A percentile compares a stretch with the other conserved stretches of the same genome.
Conservation (phyloP, 2,797 vertebrate species). For the Anisognathus igniventris region DNA sequence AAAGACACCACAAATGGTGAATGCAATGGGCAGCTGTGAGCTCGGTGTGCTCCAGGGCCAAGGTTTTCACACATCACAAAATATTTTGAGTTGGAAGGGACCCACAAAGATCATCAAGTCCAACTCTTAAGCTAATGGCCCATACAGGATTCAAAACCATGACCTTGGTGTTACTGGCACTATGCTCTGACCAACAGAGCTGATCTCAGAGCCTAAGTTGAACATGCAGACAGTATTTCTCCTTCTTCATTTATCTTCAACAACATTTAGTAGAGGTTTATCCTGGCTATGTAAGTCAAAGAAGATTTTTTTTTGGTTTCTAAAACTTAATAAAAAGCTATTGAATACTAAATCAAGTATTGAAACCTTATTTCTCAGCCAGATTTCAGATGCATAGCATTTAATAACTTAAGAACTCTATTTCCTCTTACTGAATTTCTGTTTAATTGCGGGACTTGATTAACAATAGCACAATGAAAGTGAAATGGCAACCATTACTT, state of each 20-base stretch:
- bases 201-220: neutral
- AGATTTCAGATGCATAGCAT: neutral
- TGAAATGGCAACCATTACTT: neutral
- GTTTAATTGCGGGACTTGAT: slow-evolving; percentile 11
- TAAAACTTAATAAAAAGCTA: neutral
- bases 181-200: neutral
- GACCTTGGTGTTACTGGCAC: neutral
- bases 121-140: neutral
- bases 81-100: neutral
- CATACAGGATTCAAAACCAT: neutral
- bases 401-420: slow-evolving; percentile 5
- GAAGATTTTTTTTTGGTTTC: neutral
- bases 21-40: accelerated
- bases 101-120: neutral
- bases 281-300: neutral
- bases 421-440: slow-evolving; percentile 32
- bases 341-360: neutral
- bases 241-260: neutral
- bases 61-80: neutral
- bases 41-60: accelerated
- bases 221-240: neutral
- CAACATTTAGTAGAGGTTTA: neutral
- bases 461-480: slow-evolving; percentile 2
- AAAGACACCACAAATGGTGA: accelerated
- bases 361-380: neutral